These are phyloP conservation scores for Yasuhikotakia modesta DNA, from an alignment of 2,797 vertebrate species.

Conservation along the genomic window DNA sequence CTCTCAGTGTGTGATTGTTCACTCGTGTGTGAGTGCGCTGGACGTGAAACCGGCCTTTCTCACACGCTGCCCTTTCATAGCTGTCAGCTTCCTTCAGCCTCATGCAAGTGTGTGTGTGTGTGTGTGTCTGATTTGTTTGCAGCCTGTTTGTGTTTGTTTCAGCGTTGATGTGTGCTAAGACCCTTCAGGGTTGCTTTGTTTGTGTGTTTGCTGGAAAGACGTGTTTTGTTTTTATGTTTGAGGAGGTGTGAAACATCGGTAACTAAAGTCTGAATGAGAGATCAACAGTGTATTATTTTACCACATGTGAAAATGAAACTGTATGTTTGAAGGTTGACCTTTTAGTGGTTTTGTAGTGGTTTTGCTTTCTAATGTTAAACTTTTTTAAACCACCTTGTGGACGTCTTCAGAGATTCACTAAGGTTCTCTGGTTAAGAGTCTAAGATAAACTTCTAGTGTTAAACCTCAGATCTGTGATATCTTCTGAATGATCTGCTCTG, in stretches of 20 bases:
- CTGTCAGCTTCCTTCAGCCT: conserved; percentile 52
- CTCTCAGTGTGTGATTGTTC: conserved; percentile 61
- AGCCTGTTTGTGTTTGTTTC: conserved; percentile 39
- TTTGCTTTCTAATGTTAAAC: too few species aligned
- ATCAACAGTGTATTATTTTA: too few species aligned
- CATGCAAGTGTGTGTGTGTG: conserved; percentile 18
- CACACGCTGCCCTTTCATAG: conserved; percentile 71
- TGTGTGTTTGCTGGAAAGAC: neutral
- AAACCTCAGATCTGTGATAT: neutral
- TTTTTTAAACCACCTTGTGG: too few species aligned
- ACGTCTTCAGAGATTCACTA: too few species aligned
- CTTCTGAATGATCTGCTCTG: conserved; percentile 4
- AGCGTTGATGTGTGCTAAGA: conserved; percentile 21
- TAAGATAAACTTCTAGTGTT: neutral
- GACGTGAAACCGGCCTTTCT: conserved; percentile 68
- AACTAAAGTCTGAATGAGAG: too few species aligned
- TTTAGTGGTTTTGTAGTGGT: too few species aligned
- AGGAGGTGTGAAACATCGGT: too few species aligned
- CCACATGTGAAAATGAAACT: too few species aligned
- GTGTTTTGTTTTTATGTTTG: too few species aligned
- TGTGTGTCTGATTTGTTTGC: conserved; percentile 26
- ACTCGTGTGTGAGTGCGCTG: conserved; percentile 58
- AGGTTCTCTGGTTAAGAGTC: too few species aligned
- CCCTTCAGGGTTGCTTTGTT: neutral
- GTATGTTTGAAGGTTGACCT: too few species aligned